These are phyloP conservation scores for Galeruca laticollis DNA, from an alignment of 2,888 invertebrate species.

Conservation along the genomic window DNA sequence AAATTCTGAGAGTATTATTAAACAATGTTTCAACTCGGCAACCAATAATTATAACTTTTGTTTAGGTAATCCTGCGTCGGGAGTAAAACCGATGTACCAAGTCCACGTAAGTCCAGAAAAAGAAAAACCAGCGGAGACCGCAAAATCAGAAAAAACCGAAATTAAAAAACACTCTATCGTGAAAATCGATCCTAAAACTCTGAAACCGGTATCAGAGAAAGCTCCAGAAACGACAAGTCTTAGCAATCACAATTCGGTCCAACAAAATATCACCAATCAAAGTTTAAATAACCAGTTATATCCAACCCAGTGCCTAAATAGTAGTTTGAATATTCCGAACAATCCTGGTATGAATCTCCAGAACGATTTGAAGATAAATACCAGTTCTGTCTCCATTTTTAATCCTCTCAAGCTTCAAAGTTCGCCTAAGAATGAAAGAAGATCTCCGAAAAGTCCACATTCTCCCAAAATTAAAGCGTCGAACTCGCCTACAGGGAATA, in stretches of 20 bases:
- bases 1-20: too few species aligned
- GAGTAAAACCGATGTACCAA: constrained; percentile 73
- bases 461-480: constrained; percentile 57
- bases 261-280: constrained; percentile 33
- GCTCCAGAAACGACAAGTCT: constrained; percentile 62
- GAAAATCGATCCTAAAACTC: constrained; percentile 72
- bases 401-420: constrained; percentile 65
- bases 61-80: constrained; percentile 71
- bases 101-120: constrained; percentile 65
- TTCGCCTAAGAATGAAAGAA: constrained; percentile 60
- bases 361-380: constrained; percentile 64
- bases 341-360: constrained; percentile 24
- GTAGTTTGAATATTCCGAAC: constrained; percentile 11
- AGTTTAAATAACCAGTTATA: constrained; percentile 32
- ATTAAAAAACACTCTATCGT: constrained; percentile 66
- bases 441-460: constrained; percentile 63
- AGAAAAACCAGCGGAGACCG: constrained; percentile 53
- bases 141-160: constrained; percentile 58
- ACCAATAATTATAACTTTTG: background rate
- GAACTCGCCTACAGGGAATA: constrained; percentile 42
- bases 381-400: constrained; percentile 66
- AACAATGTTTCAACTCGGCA: background rate
- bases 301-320: constrained; percentile 31
- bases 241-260: constrained; percentile 49
- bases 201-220: constrained; percentile 68